phyloP scores from a whole-genome alignment of 2,888 invertebrate species.

The Crocallis elinguaria region DNA sequence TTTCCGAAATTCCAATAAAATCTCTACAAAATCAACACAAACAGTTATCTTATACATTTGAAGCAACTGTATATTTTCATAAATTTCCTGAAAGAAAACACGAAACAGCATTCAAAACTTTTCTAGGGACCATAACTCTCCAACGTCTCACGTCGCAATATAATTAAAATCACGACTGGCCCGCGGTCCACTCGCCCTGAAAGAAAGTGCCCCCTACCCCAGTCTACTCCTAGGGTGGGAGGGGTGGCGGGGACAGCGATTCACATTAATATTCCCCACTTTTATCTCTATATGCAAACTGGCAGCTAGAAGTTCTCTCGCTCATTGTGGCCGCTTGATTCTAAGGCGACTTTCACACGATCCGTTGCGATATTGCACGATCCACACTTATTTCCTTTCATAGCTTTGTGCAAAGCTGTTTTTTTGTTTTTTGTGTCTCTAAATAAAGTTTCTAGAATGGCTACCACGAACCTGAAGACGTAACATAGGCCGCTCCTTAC shows the following conservation, averaged over 20 bases:
- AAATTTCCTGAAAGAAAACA: slow-evolving; percentile 37
- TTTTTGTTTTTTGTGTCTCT: neutral
- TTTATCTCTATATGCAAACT: slow-evolving; percentile 86
- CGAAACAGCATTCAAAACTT: slow-evolving; percentile 58
- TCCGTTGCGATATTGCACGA: neutral
- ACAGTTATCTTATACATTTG: neutral
- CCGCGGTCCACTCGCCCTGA: slow-evolving; percentile 78
- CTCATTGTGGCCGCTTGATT: slow-evolving; percentile 82
- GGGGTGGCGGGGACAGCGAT: slow-evolving; percentile 62
- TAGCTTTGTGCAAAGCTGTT: neutral
- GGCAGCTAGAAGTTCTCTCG: slow-evolving; percentile 79
- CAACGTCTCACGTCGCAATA: slow-evolving; percentile 75
- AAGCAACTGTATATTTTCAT: neutral
- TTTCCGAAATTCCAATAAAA: no score
- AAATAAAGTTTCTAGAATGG: no score
- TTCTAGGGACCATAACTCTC: slow-evolving; percentile 69
- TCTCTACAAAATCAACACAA: neutral
- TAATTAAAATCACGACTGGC: slow-evolving; percentile 84
- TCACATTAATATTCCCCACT: slow-evolving; percentile 85
- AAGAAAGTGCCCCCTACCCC: slow-evolving; percentile 66
- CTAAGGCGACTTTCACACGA: slow-evolving; percentile 43
- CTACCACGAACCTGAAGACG: no score
- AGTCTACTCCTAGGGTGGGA: slow-evolving; percentile 43
- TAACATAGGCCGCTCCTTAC: no score
- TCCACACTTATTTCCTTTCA: neutral